phyloP scores from a whole-genome alignment of 2,888 invertebrate species.

The Drosophila maculinotata region DNA sequence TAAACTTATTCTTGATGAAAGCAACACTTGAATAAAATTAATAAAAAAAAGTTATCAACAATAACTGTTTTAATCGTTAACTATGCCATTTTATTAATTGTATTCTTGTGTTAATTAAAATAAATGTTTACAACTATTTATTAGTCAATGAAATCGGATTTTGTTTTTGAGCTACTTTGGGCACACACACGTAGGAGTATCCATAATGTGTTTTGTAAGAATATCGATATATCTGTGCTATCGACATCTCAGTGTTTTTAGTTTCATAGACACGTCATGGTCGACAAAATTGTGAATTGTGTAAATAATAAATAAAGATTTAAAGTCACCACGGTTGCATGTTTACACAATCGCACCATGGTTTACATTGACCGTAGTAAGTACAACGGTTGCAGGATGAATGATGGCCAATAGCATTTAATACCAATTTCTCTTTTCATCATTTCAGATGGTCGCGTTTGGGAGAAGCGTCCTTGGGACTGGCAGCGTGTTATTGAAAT shows the following conservation, averaged over 20 bases:
- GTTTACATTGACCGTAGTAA: constrained; percentile 72
- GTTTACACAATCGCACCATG: constrained; percentile 33
- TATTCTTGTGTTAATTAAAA: too few relatives aligned
- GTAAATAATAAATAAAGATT: constrained; percentile 13
- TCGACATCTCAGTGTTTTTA: neutral
- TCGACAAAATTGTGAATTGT: constrained; percentile 8
- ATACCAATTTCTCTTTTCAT: neutral
- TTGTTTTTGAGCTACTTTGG: too few relatives aligned
- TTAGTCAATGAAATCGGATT: too few relatives aligned
- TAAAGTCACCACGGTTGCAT: constrained; percentile 3
- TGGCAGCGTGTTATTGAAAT: constrained; percentile 70
- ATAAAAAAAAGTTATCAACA: too few relatives aligned
- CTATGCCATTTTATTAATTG: too few relatives aligned
- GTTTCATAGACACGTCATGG: constrained; percentile 44
- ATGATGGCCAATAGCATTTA: neutral
- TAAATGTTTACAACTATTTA: too few relatives aligned
- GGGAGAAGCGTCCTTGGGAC: constrained; percentile 80
- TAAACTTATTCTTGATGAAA: too few relatives aligned
- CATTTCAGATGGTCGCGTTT: constrained; percentile 74
- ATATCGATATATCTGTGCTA: too few relatives aligned
- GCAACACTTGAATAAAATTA: too few relatives aligned
- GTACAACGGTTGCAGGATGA: constrained; percentile 1
- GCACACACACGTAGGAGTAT: neutral
- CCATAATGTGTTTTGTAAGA: neutral
- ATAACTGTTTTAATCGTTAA: too few relatives aligned